A percentile compares a stretch with the other conserved stretches of the same genome.
Evolutionary conservation across 2,888 invertebrate genomes (phyloP).

Genomic region (Tinea trinotella): DNA sequence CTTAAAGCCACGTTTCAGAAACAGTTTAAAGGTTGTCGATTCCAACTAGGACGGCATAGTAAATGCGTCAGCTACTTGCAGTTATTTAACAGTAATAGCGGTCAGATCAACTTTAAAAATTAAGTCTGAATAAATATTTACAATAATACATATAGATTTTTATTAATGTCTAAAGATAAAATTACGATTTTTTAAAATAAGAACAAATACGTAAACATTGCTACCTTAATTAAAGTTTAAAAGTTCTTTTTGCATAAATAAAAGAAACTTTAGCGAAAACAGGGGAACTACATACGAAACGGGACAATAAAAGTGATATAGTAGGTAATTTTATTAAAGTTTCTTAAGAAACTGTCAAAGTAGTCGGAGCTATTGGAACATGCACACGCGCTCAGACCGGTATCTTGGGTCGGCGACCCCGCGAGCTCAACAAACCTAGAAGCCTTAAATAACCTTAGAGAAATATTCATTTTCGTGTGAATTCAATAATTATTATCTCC

Average conservation of each 20-base stretch:
- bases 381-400: constrained; percentile 17
- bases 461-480: background rate
- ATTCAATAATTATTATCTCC: constrained; percentile 9
- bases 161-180: too few species aligned
- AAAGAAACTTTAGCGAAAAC: background rate
- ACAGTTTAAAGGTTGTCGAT: too few species aligned
- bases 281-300: background rate
- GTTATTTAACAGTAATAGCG: too few species aligned
- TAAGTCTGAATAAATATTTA: too few species aligned
- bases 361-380: constrained; percentile 15
- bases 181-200: too few species aligned
- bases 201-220: too few species aligned
- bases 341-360: constrained; percentile 12
- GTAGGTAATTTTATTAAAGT: constrained; percentile 11
- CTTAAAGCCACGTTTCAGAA: too few species aligned
- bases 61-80: too few species aligned
- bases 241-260: constrained; percentile 5
- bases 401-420: constrained; percentile 16
- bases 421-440: constrained; percentile 15
- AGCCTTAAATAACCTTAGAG: constrained; percentile 5
- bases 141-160: too few species aligned
- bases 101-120: too few species aligned
- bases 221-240: constrained; percentile 1
- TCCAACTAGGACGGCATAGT: too few species aligned
- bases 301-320: constrained; percentile 16